Evolutionary conservation across 2,888 invertebrate species (phyloP).

Genomic region (Tuta absoluta): DNA sequence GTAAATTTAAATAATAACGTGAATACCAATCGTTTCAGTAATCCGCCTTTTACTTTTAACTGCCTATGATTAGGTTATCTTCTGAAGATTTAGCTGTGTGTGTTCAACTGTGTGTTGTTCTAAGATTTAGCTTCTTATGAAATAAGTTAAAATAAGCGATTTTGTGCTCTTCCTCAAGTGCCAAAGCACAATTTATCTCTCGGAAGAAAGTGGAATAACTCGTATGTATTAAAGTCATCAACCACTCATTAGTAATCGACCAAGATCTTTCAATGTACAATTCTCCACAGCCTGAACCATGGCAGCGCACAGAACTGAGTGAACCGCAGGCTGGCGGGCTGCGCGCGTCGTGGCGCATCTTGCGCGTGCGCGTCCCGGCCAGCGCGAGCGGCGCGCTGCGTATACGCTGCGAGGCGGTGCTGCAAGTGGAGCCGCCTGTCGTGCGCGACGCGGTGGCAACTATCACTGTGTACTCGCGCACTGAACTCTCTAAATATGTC

Average conservation of each 20-base stretch:
- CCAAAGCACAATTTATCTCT: neutral
- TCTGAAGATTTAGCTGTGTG: neutral
- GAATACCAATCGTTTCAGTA: neutral
- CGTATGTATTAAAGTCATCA: no score
- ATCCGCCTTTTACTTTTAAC: no score
- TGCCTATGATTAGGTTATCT: no score
- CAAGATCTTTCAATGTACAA: neutral
- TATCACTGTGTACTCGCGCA: conserved; percentile 68
- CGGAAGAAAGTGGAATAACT: no score
- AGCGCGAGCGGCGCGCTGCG: conserved; percentile 66
- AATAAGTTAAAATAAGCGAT: no score
- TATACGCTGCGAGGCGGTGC: conserved; percentile 66
- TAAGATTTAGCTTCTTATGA: no score
- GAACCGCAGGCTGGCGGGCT: conserved; percentile 61
- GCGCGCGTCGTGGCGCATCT: conserved; percentile 66
- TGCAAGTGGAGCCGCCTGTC: conserved; percentile 68
- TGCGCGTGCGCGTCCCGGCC: conserved; percentile 62
- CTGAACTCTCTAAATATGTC: conserved; percentile 73
- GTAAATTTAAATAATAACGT: neutral
- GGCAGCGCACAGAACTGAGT: conserved; percentile 69
- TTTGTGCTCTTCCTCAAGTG: no score
- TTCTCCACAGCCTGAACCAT: conserved; percentile 61
- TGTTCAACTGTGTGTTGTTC: neutral
- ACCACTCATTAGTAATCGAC: no score
- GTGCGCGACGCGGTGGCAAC: conserved; percentile 57